Evolutionary conservation across 2,888 invertebrate species (phyloP).

Genomic region (Lymantria dispar): DNA sequence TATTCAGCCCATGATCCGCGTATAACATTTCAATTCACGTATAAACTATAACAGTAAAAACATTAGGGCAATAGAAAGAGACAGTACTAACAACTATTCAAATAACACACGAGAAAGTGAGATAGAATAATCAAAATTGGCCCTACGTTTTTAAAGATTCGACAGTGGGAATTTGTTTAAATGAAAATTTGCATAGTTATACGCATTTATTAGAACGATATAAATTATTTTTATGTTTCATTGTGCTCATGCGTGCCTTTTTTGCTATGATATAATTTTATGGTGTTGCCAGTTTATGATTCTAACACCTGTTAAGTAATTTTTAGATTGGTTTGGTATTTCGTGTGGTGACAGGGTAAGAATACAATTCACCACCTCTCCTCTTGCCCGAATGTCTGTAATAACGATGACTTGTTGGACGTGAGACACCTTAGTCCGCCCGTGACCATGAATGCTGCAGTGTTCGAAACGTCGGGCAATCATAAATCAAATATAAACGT

Average conservation of each 20-base stretch:
- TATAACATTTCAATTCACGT: conserved; percentile 34
- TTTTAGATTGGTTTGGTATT: too few species aligned
- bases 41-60: conserved; percentile 14
- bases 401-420: too few species aligned
- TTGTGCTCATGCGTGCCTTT: conserved; percentile 1
- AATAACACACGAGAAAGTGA: neutral
- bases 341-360: too few species aligned
- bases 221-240: conserved; percentile 57
- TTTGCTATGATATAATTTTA: conserved; percentile 9
- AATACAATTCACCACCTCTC: too few species aligned
- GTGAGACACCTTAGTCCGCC: too few species aligned
- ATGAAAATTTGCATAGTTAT: conserved; percentile 58
- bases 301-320: conserved; percentile 25
- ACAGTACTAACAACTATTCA: neutral
- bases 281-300: conserved; percentile 25
- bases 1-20: conserved; percentile 21
- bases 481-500: too few species aligned
- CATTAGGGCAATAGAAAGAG: neutral
- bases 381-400: too few species aligned
- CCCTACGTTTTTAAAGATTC: conserved; percentile 25
- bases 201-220: conserved; percentile 68
- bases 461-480: too few species aligned
- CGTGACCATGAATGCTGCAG: too few species aligned
- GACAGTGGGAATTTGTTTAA: conserved; percentile 30
- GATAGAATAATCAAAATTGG: conserved; percentile 12